These are phyloP conservation scores for Melospiza melodia DNA, from an alignment of 2,113 vertebrate genomes.

Conservation along the genomic window DNA sequence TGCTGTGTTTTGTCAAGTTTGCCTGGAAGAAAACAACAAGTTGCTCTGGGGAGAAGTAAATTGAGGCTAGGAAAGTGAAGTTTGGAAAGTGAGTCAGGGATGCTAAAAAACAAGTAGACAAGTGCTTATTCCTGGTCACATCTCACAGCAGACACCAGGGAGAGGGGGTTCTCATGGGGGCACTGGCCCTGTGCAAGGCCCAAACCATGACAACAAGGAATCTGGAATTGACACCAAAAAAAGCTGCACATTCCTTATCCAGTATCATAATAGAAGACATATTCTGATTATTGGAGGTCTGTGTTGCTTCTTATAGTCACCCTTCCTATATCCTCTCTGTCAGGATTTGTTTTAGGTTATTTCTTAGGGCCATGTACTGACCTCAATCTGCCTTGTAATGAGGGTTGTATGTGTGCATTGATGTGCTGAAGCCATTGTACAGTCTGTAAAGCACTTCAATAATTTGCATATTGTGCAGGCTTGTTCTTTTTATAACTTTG, in stretches of 20 bases:
- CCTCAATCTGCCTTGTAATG: constrained; percentile 28
- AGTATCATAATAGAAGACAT: not conserved
- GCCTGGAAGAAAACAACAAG: not conserved
- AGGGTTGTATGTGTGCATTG: not conserved
- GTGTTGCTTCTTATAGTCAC: not conserved
- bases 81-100: not conserved
- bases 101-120: not conserved
- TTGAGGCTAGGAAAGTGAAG: not conserved
- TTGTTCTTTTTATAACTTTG: not conserved
- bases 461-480: not conserved
- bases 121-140: no score
- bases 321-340: not conserved
- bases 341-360: constrained; percentile 43
- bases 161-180: no score
- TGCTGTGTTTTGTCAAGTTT: not conserved
- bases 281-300: not conserved
- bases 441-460: not conserved
- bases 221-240: not conserved
- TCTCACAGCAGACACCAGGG: no score
- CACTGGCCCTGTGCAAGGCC: no score
- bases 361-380: constrained; percentile 42
- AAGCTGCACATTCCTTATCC: not conserved
- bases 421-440: not conserved
- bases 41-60: not conserved
- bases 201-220: not conserved